Evolutionary conservation across 2,797 vertebrate species (phyloP), one percentile per base, ranked within the genome.

Genomic region (Propithecus perrieri): DNA sequence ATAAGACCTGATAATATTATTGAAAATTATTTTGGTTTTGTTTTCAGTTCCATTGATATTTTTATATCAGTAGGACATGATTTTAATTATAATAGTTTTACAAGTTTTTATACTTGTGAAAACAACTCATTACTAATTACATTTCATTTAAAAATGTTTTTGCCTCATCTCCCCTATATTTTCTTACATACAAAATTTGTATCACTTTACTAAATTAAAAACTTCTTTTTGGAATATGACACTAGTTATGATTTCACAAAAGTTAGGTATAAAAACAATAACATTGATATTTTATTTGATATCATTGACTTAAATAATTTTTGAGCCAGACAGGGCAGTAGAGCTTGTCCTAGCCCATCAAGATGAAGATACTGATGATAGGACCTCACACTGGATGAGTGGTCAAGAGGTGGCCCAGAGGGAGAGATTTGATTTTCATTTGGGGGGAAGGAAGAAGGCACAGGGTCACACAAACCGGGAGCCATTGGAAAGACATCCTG

Each of bases 201-300:
- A 75, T 59, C 13, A 59, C 53, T 90, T 96, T 86, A 80, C 57
- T 26, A 93, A 72, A 67, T 93, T 18, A 72, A 85, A 86, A 85
- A 18, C 15, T 75, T 86, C 4, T 13, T 89, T 43, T 86, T 87
- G 43, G n/a, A 35, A 46, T 38, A 59, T 53, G 35, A 87, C 10
- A 69, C n/a, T 75, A 41, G 11, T 43, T 93, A 59, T 35, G 69
- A 72, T 76, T 75, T 65, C 22, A 24, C 61, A 69, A 55, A 81
- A 5, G 4, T 33, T 55, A 15, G 10, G 8, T 79, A 38, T 85
- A 46, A 94, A 53, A 75, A 48, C 28, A 53, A 83, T 43, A 72
- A n/a, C 17, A 43, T 30, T 76, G 43, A 24, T 18, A 55, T 85
- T 89, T 84, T 85, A 63, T 63, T 79, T 85, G 6, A 14, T 86